Evolutionary conservation across 2,888 invertebrate species (phyloP).

Genomic region (Odontothrips loti): DNA sequence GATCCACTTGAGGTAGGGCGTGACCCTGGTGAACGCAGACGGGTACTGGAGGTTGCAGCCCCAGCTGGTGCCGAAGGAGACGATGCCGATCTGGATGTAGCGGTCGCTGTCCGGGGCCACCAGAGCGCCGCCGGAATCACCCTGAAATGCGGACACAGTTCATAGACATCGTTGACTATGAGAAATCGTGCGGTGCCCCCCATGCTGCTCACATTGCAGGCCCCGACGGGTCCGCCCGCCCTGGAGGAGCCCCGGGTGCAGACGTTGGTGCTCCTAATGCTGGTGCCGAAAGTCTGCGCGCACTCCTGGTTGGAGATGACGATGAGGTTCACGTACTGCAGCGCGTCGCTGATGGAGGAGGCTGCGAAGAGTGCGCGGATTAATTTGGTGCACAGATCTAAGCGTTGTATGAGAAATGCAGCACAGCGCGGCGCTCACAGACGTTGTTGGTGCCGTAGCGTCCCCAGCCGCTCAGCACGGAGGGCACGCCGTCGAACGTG

Average conservation of each 20-base stretch:
- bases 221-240: not conserved
- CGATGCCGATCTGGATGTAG: not conserved
- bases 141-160: not conserved
- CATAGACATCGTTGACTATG: not conserved
- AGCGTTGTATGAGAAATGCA: not conserved
- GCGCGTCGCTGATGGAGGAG: not conserved
- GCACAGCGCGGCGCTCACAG: not conserved
- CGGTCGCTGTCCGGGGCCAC: not conserved
- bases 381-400: not conserved
- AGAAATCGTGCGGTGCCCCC: not conserved
- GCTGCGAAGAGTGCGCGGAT: not conserved
- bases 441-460: not conserved
- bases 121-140: slow-evolving; percentile 1
- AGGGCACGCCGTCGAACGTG: not conserved
- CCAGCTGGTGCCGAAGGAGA: not conserved
- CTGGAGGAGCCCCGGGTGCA: not conserved
- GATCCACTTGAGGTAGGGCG: not conserved
- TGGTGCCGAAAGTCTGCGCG: not conserved
- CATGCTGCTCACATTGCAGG: not conserved
- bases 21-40: not conserved
- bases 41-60: slow-evolving; percentile 6
- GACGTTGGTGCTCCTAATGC: not conserved
- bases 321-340: not conserved
- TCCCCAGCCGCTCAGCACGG: not conserved
- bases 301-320: not conserved